Conservation (phyloP, 2,888 invertebrate species). For the Tetheella fluctuosa region DNA sequence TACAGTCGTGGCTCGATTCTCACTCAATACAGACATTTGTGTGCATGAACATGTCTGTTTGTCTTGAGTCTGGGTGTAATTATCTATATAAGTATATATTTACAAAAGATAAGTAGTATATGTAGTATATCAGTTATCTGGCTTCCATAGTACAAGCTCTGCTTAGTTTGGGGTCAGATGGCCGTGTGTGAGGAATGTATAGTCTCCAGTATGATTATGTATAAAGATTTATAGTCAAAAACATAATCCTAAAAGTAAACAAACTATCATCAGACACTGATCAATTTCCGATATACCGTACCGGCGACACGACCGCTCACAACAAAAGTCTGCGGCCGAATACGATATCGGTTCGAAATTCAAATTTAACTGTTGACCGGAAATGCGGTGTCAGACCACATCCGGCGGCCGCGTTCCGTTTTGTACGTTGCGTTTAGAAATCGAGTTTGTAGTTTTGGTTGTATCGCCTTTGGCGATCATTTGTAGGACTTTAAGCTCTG, state of each 20-base stretch:
- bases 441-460: conserved; percentile 12
- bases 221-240: too few relatives aligned
- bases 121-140: too few relatives aligned
- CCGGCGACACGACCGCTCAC: conserved; percentile 56
- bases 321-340: conserved; percentile 65
- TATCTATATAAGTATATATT: too few relatives aligned
- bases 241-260: conserved; percentile 15
- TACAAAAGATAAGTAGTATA: too few relatives aligned
- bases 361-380: conserved; percentile 80
- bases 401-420: conserved; percentile 51
- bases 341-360: conserved; percentile 76
- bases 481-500: conserved; percentile 18
- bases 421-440: conserved; percentile 36
- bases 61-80: too few relatives aligned
- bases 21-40: too few relatives aligned
- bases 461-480: conserved; percentile 23
- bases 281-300: conserved; percentile 58
- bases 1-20: too few relatives aligned
- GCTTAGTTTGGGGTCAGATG: too few relatives aligned
- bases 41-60: too few relatives aligned
- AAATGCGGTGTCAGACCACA: conserved; percentile 63
- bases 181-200: too few relatives aligned
- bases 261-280: conserved; percentile 16
- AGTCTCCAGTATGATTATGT: too few relatives aligned
- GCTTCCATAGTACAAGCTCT: too few relatives aligned